Conservation (phyloP, 1,140 invertebrate genomes). For the Danaus plexippus region DNA sequence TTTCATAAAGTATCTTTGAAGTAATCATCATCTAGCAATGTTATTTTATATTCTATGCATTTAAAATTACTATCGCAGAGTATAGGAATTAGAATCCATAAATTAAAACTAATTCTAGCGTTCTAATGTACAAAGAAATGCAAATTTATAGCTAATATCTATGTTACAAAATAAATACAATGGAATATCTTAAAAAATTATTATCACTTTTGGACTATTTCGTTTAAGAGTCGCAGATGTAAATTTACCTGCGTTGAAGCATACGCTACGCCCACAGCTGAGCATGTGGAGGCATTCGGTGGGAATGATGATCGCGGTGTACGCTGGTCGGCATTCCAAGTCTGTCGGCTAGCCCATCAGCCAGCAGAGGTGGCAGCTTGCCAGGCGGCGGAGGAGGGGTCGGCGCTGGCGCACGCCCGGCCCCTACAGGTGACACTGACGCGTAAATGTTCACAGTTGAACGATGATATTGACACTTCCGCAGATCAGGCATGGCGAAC, state of each 20-base stretch:
- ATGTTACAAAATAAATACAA: conserved; percentile 55
- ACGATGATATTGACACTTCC: conserved; percentile 74
- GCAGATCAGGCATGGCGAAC: conserved; percentile 89
- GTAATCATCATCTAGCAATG: conserved; percentile 6
- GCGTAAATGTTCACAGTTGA: conserved; percentile 78
- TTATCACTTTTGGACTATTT: conserved; percentile 70
- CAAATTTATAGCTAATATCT: conserved; percentile 19
- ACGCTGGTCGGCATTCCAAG: conserved; percentile 65
- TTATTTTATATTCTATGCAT: conserved; percentile 15
- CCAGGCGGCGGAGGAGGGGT: conserved; percentile 76
- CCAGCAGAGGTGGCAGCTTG: conserved; percentile 67
- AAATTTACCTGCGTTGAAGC: conserved; percentile 72
- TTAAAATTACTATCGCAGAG: conserved; percentile 65
- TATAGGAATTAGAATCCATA: conserved; percentile 51
- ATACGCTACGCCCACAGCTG: conserved; percentile 79
- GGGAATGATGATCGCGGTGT: conserved; percentile 83
- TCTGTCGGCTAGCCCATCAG: conserved; percentile 64
- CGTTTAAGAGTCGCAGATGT: conserved; percentile 65
- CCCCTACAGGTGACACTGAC: conserved; percentile 68
- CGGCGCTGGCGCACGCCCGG: conserved; percentile 75
- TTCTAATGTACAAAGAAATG: conserved; percentile 52
- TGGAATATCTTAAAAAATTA: conserved; percentile 52
- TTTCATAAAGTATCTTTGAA: conserved; percentile 14
- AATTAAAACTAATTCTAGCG: conserved; percentile 39
- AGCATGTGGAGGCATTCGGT: conserved; percentile 93